phyloP scores from a whole-genome alignment of 2,888 invertebrate genomes.

The Coleophora flavipennella region DNA sequence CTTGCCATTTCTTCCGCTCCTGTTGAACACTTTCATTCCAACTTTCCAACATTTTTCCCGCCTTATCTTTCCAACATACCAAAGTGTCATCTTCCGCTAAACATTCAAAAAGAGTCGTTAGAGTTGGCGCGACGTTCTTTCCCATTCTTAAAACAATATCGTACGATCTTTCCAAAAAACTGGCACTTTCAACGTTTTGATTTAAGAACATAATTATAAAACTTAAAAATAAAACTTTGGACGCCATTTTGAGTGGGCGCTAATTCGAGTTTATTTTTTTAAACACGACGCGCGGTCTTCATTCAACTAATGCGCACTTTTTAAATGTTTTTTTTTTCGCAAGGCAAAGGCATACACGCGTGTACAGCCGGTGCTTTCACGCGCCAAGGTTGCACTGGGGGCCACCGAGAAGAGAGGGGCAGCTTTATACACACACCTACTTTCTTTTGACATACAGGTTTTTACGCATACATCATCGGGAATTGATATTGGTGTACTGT shows the following conservation, averaged over 20 bases:
- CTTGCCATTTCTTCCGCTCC: conserved; percentile 53
- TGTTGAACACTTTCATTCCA: conserved; percentile 50
- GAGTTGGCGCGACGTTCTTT: conserved; percentile 59
- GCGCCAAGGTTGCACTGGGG: conserved; percentile 42
- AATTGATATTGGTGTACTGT: too few species aligned
- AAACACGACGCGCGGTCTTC: not conserved
- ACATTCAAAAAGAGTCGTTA: conserved; percentile 69
- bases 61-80: conserved; percentile 68
- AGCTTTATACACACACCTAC: conserved; percentile 30
- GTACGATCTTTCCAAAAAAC: conserved; percentile 47
- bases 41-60: conserved; percentile 62
- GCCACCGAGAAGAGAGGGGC: conserved; percentile 20
- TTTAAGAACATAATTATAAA: conserved; percentile 27
- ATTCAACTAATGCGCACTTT: conserved; percentile 1
- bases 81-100: conserved; percentile 62
- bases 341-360: conserved; percentile 7
- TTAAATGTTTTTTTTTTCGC: conserved; percentile 17
- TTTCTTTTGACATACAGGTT: conserved; percentile 35
- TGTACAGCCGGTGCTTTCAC: conserved; percentile 23
- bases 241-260: conserved; percentile 33
- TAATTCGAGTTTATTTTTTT: conserved; percentile 5
- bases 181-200: conserved; percentile 40
- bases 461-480: not conserved
- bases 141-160: conserved; percentile 55
- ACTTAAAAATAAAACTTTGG: conserved; percentile 21